Base-by-base conservation (phyloP, 2,113 vertebrate species). In the Cnemophilus loriae region DNA sequence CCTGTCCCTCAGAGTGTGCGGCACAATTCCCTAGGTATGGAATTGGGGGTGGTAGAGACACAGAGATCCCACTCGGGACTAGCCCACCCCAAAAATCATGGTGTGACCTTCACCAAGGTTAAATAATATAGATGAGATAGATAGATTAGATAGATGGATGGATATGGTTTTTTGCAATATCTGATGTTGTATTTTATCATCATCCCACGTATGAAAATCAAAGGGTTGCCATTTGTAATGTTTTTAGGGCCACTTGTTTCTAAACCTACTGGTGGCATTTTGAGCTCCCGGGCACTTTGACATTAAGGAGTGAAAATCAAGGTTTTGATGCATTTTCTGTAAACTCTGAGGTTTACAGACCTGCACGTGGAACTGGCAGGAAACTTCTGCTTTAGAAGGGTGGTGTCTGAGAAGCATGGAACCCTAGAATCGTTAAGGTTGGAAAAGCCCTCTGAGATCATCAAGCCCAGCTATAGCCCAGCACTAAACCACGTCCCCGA, bases 151-250 rank as follows among this genome's bases (percentile, higher is more conserved):
- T 47, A 22, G 8, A 16, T 60, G 17, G 22, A 49, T 32, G 30
- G 30, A 70, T 32, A 32, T 41, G 33, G 12, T 37, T 60, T 53
- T 16, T 20, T 86, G 7, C 26, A 3, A 0, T 32, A 11, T 27
- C 28, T 19, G 32, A 9, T 37, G 30, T 76, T 89, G 2, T 0
- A 13, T 79, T 84, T 76, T 52, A 16, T 63, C n/a, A n/a, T 56
- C 11, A 13, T 85, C 21, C 9, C 23, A 24, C 4, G 0, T 42
- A 37, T 1, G 18, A 63, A 75, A 42, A 37, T 27, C 0, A 1
- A 23, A 64, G 28, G 9, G 52, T 64, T 33, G 26, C 41, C 65
- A 46, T 17, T 19, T 49, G 6, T 13, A 23, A 52, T 5, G 2
- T 44, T 61, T 83, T 82, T 56, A 33, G 44, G 56, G 21, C 10